Evolutionary conservation across 1,140 invertebrate species (phyloP).

Genomic region (Drosophila arizonae): DNA sequence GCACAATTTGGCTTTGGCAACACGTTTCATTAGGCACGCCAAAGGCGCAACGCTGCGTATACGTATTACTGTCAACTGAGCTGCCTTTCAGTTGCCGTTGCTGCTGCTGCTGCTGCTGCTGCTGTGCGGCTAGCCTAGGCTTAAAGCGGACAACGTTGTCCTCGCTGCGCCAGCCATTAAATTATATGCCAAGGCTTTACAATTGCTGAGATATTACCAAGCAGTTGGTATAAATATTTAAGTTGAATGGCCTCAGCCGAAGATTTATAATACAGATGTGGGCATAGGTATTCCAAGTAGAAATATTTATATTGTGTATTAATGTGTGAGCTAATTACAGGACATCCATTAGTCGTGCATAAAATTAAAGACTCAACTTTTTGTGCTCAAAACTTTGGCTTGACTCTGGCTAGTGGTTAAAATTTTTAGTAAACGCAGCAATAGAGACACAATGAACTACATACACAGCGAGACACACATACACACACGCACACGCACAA

Average conservation of each 20-base stretch:
- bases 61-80: slow-evolving; percentile 25
- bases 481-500: neutral
- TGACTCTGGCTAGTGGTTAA: slow-evolving; percentile 3
- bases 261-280: too few relatives aligned
- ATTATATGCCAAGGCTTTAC: slow-evolving; percentile 1
- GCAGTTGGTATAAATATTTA: neutral
- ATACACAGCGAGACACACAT: neutral
- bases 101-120: neutral
- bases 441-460: neutral
- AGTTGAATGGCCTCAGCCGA: neutral
- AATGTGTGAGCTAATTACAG: neutral
- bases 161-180: neutral
- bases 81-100: neutral
- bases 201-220: neutral
- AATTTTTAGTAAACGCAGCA: slow-evolving; percentile 2
- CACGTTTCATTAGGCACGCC: slow-evolving; percentile 72
- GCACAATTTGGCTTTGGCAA: slow-evolving; percentile 49
- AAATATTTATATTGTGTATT: too few relatives aligned
- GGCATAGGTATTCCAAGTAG: too few relatives aligned
- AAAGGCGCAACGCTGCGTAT: slow-evolving; percentile 35
- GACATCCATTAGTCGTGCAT: neutral
- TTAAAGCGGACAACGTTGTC: neutral
- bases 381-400: neutral
- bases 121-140: neutral
- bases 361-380: too few relatives aligned